A percentile compares a stretch with the other conserved stretches of the same genome.
Conservation (phyloP, 2,113 vertebrate species). For the Otolemur garnettii region DNA sequence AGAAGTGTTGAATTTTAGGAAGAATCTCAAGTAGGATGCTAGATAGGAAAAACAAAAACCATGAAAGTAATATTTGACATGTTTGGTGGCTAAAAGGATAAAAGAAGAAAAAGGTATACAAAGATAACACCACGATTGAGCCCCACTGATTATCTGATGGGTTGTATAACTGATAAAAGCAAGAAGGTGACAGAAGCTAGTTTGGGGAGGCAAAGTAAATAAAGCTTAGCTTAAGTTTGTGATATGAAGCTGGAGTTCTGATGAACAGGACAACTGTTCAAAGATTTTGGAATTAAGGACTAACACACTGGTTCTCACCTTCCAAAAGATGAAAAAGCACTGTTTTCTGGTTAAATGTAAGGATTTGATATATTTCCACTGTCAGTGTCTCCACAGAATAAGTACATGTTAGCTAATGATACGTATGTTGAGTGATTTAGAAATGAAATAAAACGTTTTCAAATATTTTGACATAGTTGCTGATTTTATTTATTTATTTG, state of each 20-base stretch:
- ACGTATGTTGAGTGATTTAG: background rate
- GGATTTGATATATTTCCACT: background rate
- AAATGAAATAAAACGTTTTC: background rate
- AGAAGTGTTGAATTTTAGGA: background rate
- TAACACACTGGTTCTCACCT: background rate
- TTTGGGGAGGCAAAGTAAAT: constrained; percentile 16
- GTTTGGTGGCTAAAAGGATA: background rate
- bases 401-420: background rate
- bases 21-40: background rate
- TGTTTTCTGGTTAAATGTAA: background rate
- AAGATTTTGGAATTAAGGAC: constrained; percentile 6
- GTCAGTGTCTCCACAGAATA: background rate
- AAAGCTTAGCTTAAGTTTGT: background rate
- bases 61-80: background rate
- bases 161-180: background rate
- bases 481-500: background rate
- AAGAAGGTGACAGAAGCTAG: background rate
- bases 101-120: background rate
- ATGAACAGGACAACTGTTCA: background rate
- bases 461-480: background rate
- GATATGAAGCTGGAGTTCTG: background rate
- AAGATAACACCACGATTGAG: constrained; percentile 14
- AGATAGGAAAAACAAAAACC: background rate
- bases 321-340: constrained; percentile 27
- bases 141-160: background rate